phyloP scores from a whole-genome alignment of 37 sponge, comb jelly and placozoan species.

The Haliclona indistincta region DNA sequence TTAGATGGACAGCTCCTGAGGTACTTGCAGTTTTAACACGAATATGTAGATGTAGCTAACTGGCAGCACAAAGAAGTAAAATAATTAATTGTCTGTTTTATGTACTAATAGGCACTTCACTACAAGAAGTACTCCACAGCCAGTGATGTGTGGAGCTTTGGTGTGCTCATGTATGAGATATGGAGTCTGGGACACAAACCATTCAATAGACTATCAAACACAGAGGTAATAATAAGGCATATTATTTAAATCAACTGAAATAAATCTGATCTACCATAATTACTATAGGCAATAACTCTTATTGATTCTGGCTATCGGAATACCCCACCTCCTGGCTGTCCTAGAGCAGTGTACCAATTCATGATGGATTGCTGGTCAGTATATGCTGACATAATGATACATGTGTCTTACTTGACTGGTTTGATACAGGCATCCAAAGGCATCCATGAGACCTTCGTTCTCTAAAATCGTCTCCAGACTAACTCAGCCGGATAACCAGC shows the following conservation, averaged over 20 bases:
- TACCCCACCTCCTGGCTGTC: conserved; percentile 49
- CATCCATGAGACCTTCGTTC: conserved; percentile 15
- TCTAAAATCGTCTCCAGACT: conserved; percentile 7
- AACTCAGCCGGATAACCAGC: background rate
- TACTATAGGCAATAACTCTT: background rate
- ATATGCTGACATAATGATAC: background rate
- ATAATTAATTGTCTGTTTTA: no score
- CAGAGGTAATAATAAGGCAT: no score
- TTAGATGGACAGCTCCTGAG: conserved; percentile 41
- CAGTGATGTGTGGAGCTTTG: conserved; percentile 42
- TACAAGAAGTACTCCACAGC: conserved; percentile 16
- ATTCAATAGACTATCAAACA: background rate
- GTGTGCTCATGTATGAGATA: conserved; percentile 27
- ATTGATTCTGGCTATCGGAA: conserved; percentile 21
- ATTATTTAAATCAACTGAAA: no score
- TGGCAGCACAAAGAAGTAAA: no score
- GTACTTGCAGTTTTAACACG: background rate
- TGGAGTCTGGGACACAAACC: conserved; percentile 39
- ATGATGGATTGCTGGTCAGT: conserved; percentile 40
- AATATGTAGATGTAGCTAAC: no score
- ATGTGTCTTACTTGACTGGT: background rate
- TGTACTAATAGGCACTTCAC: conserved; percentile 5
- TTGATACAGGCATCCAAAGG: conserved; percentile 16
- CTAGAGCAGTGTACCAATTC: conserved; percentile 20
- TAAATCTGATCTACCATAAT: no score